These are phyloP conservation scores for Bettongia penicillata DNA, from an alignment of 2,113 vertebrate species.

Conservation along the genomic window DNA sequence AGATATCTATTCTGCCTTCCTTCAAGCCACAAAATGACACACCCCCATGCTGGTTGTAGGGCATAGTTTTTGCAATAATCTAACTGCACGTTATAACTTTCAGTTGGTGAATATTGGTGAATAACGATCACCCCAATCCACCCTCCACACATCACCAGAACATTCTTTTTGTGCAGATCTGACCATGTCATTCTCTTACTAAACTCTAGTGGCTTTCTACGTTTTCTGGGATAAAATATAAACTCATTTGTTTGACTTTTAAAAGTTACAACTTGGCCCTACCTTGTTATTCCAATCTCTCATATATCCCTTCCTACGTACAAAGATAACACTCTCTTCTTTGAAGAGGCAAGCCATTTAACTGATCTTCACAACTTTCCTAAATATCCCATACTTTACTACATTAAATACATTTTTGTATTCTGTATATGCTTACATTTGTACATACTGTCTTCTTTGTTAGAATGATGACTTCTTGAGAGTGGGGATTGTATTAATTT, in stretches of 20 bases:
- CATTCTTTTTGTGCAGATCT: not conserved
- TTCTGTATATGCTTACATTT: not conserved
- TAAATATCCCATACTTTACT: not conserved
- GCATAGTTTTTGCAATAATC: not conserved
- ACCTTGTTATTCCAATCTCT: not conserved
- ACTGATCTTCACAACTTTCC: not conserved
- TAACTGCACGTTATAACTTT: not conserved
- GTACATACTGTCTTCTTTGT: no score
- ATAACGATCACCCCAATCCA: not conserved
- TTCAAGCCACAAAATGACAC: not conserved
- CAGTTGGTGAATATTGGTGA: not conserved
- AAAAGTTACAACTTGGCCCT: not conserved
- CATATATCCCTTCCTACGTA: not conserved
- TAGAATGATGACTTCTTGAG: no score
- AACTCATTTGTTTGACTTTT: not conserved
- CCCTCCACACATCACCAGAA: not conserved
- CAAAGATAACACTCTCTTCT: not conserved
- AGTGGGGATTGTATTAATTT: no score
- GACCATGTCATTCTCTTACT: not conserved
- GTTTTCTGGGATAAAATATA: not conserved
- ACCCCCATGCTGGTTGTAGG: not conserved
- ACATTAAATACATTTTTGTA: not conserved
- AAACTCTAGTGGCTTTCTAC: not conserved
- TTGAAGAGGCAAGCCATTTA: not conserved
- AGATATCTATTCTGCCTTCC: not conserved